Conservation (phyloP, 2,797 vertebrate species). For the Phrynocephalus vlangalii region DNA sequence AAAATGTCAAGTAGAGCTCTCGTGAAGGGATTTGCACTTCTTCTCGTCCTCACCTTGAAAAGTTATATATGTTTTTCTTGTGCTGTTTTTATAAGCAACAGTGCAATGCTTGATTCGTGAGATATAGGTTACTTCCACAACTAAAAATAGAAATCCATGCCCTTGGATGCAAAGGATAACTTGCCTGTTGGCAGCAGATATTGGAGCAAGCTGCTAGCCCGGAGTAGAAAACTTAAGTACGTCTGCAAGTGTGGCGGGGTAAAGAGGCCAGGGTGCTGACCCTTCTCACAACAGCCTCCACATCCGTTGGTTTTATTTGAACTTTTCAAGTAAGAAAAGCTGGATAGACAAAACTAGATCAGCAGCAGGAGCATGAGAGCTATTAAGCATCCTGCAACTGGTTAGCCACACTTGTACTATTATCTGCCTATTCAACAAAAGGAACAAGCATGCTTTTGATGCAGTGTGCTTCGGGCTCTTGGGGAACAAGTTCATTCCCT, state of each 20-base stretch:
- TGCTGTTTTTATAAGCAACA: conserved; percentile 31
- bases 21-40: conserved; percentile 9
- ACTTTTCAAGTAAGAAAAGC: background rate
- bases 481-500: background rate
- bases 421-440: background rate
- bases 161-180: conserved; percentile 55
- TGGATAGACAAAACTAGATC: background rate
- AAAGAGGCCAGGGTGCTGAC: background rate
- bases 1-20: conserved; percentile 38
- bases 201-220: background rate
- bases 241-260: too few species aligned
- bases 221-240: conserved; percentile 1
- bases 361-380: background rate
- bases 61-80: background rate
- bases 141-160: conserved; percentile 52
- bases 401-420: background rate
- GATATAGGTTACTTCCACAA: conserved; percentile 17
- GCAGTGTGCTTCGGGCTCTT: background rate
- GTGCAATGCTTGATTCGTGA: conserved; percentile 38
- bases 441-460: too few species aligned
- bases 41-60: conserved; percentile 2
- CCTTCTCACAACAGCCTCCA: background rate
- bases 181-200: background rate
- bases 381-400: background rate
- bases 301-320: too few species aligned